Conservation (phyloP, 2,888 invertebrate species). For the Coenonympha arcania region DNA sequence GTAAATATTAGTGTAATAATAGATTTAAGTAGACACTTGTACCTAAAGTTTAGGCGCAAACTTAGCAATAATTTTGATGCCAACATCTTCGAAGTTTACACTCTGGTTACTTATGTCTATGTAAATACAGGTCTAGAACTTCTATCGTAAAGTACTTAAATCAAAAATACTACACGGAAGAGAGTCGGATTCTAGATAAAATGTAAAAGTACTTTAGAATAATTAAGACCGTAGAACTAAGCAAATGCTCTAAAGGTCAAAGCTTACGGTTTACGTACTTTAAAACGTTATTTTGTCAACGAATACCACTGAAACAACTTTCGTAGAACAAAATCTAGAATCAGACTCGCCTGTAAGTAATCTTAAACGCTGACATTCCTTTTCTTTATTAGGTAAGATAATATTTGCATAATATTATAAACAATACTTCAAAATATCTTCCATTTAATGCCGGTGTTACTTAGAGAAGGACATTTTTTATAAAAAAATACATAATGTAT, state of each 20-base stretch:
- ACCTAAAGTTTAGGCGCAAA: constrained; percentile 62
- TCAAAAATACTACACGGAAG: constrained; percentile 18
- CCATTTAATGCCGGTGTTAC: constrained; percentile 16
- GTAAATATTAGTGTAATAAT: constrained; percentile 67
- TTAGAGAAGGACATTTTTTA: constrained; percentile 19
- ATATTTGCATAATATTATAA: constrained; percentile 20
- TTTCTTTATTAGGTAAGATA: constrained; percentile 32
- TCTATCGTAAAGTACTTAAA: constrained; percentile 18
- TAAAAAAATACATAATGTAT: constrained; percentile 13
- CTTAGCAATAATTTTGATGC: constrained; percentile 71
- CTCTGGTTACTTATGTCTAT: constrained; percentile 53
- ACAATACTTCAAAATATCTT: constrained; percentile 24
- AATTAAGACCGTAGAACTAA: no score
- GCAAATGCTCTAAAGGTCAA: no score
- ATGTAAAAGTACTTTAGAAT: background rate
- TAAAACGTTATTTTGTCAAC: background rate
- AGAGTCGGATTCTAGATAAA: constrained; percentile 18
- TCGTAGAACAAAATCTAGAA: constrained; percentile 10
- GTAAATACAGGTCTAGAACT: constrained; percentile 47
- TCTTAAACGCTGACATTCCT: constrained; percentile 72
- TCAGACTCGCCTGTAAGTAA: constrained; percentile 41
- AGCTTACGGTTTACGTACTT: background rate
- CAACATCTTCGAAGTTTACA: constrained; percentile 60
- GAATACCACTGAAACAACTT: background rate
- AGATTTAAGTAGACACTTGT: constrained; percentile 68